Evolutionary conservation across 2,113 vertebrate genomes (phyloP).

Genomic region (Erythrocebus patas): DNA sequence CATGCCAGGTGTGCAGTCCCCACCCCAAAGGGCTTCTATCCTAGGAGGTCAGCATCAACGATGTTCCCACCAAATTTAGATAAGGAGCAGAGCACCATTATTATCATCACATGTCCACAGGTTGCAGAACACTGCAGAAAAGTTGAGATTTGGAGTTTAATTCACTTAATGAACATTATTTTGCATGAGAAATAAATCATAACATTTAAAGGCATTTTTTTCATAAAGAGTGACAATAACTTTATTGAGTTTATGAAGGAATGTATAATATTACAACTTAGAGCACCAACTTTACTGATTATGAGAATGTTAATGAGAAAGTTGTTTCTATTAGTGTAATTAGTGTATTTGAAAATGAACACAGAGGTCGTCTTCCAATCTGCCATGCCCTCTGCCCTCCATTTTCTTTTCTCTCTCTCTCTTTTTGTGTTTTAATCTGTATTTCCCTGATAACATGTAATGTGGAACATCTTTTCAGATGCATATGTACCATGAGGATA

Average conservation of each 20-base stretch:
- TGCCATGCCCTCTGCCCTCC: too few relatives aligned
- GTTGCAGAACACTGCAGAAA: background rate
- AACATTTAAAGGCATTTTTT: background rate
- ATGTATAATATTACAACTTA: background rate
- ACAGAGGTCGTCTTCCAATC: background rate
- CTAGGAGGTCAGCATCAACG: background rate
- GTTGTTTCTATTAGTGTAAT: background rate
- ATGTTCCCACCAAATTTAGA: background rate
- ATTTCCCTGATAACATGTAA: too few relatives aligned
- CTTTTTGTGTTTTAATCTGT: too few relatives aligned
- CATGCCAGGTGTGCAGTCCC: background rate
- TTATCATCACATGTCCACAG: background rate
- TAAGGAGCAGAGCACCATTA: background rate
- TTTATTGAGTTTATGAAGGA: background rate
- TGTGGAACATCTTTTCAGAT: too few relatives aligned
- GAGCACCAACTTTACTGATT: background rate
- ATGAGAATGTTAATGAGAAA: background rate
- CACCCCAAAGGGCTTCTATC: background rate
- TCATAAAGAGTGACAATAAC: background rate
- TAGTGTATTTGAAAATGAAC: conserved; percentile 20
- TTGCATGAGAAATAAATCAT: background rate
- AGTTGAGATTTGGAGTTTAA: background rate
- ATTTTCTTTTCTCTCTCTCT: too few relatives aligned
- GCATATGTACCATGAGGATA: too few relatives aligned
- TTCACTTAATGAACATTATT: background rate